A percentile compares a stretch with the other conserved stretches of the same genome.
phyloP scores from a whole-genome alignment of 2,797 vertebrate genomes.

The Eospalax fontanierii region DNA sequence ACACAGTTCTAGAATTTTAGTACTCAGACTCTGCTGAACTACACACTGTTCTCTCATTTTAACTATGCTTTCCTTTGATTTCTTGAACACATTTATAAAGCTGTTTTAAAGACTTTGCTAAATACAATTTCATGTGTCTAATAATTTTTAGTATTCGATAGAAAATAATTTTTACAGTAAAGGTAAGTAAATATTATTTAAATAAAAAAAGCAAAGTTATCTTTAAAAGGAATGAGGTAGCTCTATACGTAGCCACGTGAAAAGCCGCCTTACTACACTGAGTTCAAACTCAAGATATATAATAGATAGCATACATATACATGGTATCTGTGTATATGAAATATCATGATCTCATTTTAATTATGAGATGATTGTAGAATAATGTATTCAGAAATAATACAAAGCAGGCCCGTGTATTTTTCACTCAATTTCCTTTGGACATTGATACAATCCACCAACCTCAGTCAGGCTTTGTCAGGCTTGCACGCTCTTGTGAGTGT shows the following conservation, averaged over 20 bases:
- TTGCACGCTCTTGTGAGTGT: neutral
- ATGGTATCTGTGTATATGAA: neutral
- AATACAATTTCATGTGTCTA: neutral
- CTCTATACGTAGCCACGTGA: neutral
- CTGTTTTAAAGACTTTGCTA: neutral
- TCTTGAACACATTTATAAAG: constrained; percentile 30
- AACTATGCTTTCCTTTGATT: neutral
- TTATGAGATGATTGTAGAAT: neutral
- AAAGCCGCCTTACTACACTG: neutral
- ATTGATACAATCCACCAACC: neutral
- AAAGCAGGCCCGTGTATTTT: neutral
- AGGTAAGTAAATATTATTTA: constrained; percentile 9
- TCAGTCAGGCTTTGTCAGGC: neutral
- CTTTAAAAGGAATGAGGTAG: neutral
- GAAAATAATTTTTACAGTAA: constrained; percentile 33
- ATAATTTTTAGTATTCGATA: neutral
- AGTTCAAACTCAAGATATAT: constrained; percentile 3
- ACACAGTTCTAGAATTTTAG: constrained; percentile 32
- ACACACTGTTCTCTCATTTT: neutral
- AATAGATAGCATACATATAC: too few relatives aligned
- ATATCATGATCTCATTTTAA: neutral
- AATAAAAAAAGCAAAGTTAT: constrained; percentile 30
- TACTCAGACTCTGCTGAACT: neutral
- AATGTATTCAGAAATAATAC: neutral
- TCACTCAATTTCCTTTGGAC: neutral